Percentiles rank a stretch among this genome's conserved stretches.
Conservation (phyloP, 2,888 invertebrate genomes). For the Sinohyriopsis cumingii region DNA sequence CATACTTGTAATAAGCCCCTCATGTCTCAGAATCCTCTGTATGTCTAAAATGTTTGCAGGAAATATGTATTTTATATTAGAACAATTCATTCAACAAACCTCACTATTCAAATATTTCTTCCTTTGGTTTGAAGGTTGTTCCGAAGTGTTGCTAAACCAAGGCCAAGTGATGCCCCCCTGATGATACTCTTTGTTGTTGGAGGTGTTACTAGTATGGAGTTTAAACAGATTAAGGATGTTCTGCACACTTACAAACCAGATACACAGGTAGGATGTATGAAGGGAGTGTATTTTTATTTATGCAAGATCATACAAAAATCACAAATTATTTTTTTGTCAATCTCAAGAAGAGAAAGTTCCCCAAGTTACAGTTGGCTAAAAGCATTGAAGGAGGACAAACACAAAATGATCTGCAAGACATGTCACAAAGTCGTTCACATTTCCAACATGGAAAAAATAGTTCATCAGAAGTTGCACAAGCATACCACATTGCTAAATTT, state of each 20-base stretch:
- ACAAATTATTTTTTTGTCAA: neutral
- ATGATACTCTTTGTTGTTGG: slow-evolving; percentile 80
- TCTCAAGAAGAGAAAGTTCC: neutral
- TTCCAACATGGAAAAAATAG: no score
- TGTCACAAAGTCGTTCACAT: no score
- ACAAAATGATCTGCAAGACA: neutral
- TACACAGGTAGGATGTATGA: slow-evolving; percentile 40
- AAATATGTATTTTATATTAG: neutral
- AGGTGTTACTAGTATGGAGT: slow-evolving; percentile 80
- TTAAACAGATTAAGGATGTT: slow-evolving; percentile 70
- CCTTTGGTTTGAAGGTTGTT: slow-evolving; percentile 75
- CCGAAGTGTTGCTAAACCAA: slow-evolving; percentile 74
- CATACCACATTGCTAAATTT: no score
- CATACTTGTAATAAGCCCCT: no score
- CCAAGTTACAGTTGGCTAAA: neutral
- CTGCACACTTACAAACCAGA: slow-evolving; percentile 49
- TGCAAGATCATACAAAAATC: neutral
- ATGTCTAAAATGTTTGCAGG: no score
- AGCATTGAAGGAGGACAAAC: neutral
- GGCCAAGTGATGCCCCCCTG: slow-evolving; percentile 79
- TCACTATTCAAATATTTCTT: neutral
- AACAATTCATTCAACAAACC: neutral
- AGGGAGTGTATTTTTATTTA: neutral
- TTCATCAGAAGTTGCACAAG: no score
- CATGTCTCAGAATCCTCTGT: no score